Evolutionary conservation across 2,888 invertebrate genomes (phyloP).

Genomic region (Ichneumoninae sp.): DNA sequence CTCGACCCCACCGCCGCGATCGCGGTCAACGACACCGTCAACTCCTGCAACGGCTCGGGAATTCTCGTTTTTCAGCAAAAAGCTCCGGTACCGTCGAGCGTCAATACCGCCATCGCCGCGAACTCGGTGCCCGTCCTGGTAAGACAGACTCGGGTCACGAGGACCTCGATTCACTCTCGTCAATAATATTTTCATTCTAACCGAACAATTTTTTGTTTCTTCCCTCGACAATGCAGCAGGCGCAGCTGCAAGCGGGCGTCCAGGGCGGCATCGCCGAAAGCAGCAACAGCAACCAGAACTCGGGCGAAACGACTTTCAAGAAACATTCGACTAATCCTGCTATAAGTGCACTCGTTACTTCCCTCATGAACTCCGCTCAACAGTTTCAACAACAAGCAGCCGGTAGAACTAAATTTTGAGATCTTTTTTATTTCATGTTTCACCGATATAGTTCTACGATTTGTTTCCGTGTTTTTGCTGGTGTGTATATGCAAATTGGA

Average conservation of each 20-base stretch:
- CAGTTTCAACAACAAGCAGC: constrained; percentile 90
- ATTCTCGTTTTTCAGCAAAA: constrained; percentile 85
- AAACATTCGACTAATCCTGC: constrained; percentile 87
- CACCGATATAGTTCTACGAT: too few relatives aligned
- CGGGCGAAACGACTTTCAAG: constrained; percentile 86
- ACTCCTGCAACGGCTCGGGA: constrained; percentile 83
- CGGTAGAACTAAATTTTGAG: constrained; percentile 75
- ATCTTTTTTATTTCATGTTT: too few relatives aligned
- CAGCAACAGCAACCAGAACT: constrained; percentile 78
- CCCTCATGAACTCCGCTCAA: constrained; percentile 93
- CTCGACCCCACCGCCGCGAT: constrained; percentile 66
- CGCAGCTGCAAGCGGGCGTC: constrained; percentile 86
- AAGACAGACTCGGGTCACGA: constrained; percentile 74
- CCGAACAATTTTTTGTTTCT: constrained; percentile 27
- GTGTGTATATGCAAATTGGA: too few relatives aligned
- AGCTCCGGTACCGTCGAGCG: constrained; percentile 81
- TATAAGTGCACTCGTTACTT: constrained; percentile 92
- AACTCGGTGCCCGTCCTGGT: constrained; percentile 90
- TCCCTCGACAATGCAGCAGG: constrained; percentile 85
- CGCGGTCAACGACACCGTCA: constrained; percentile 81
- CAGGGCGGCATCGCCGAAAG: constrained; percentile 85
- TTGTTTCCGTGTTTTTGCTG: too few relatives aligned
- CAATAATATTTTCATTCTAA: constrained; percentile 1
- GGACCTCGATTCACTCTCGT: background rate
- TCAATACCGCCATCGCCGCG: constrained; percentile 73